Percentiles rank a stretch among this genome's conserved stretches.
Evolutionary conservation across 1,140 invertebrate genomes (phyloP).

Genomic region (Hylyphantes graminicola): DNA sequence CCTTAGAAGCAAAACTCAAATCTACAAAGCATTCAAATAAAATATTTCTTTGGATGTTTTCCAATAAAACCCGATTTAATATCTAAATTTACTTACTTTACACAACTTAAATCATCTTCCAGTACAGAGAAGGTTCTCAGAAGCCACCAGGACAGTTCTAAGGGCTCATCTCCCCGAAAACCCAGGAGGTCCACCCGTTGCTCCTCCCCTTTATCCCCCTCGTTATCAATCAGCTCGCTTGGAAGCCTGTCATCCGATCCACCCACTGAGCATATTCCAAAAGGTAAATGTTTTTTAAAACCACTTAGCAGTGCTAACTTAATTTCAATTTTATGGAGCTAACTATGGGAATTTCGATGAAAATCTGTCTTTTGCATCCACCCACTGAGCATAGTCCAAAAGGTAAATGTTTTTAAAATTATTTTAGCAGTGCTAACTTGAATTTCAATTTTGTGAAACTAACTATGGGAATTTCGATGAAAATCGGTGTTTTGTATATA

Average conservation of each 20-base stretch:
- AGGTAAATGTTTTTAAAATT: too few species aligned
- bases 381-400: too few species aligned
- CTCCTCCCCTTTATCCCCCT: conserved; percentile 2
- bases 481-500: too few species aligned
- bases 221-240: conserved; percentile 33
- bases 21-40: not conserved
- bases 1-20: not conserved
- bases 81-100: too few species aligned
- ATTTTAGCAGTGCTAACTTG: too few species aligned
- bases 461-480: too few species aligned
- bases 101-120: not conserved
- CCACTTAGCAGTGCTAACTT: too few species aligned
- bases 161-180: conserved; percentile 26
- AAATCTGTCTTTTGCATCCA: too few species aligned
- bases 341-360: too few species aligned
- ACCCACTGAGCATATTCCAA: conserved; percentile 33
- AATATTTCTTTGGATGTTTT: not conserved
- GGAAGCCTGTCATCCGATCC: conserved; percentile 53
- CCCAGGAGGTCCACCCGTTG: conserved; percentile 40
- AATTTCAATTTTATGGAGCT: too few species aligned
- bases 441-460: too few species aligned
- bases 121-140: conserved; percentile 53
- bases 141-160: conserved; percentile 20
- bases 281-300: conserved; percentile 31
- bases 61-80: too few species aligned